Evolutionary conservation across 1,140 invertebrate species (phyloP).

Genomic region (Ylistrum balloti): DNA sequence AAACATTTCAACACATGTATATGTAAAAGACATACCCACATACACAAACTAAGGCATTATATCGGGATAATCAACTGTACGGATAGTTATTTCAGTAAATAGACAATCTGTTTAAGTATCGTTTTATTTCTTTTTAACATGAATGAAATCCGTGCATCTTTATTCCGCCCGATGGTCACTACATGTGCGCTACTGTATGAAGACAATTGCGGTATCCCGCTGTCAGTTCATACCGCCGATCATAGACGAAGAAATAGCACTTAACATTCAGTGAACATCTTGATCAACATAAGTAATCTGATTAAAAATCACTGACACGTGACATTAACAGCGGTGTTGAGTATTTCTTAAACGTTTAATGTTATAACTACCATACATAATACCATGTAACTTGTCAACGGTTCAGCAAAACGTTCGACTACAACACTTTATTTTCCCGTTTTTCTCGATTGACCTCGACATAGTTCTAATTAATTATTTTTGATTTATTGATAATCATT

Average conservation of each 20-base stretch:
- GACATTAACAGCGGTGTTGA: background rate
- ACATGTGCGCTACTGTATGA: background rate
- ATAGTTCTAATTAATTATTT: too few relatives aligned
- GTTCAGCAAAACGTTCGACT: background rate
- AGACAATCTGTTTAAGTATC: background rate
- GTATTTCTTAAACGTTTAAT: background rate
- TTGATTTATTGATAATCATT: too few relatives aligned
- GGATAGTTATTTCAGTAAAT: background rate
- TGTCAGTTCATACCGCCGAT: background rate
- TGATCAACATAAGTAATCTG: background rate
- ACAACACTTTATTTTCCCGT: background rate
- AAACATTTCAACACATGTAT: slow-evolving; percentile 6
- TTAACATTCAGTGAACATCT: slow-evolving; percentile 16
- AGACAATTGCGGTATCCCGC: background rate
- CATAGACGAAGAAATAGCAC: background rate
- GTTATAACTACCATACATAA: background rate
- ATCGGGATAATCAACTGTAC: background rate
- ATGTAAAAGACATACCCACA: background rate
- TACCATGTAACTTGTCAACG: background rate
- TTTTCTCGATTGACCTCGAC: too few relatives aligned
- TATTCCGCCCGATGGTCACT: background rate
- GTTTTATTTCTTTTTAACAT: slow-evolving; percentile 3
- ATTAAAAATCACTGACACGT: background rate
- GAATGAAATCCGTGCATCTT: slow-evolving; percentile 33
- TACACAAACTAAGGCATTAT: background rate